phyloP scores from a whole-genome alignment of 2,797 vertebrate species.

The Pseudotriccus pelzelni region DNA sequence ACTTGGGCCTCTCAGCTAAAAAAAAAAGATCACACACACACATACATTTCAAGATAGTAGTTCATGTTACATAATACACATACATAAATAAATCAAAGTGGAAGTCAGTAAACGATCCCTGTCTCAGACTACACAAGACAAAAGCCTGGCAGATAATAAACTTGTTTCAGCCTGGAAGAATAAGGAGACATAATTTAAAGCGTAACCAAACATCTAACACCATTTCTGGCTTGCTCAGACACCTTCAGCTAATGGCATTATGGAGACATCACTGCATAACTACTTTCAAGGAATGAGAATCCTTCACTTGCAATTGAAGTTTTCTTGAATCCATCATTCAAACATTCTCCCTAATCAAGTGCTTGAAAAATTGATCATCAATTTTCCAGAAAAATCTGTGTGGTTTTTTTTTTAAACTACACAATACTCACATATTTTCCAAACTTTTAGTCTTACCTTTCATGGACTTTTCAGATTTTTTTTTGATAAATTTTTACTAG shows the following conservation, averaged over 20 bases:
- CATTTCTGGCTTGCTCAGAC: neutral
- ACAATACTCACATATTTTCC: neutral
- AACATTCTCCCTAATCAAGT: neutral
- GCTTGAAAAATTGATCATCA: neutral
- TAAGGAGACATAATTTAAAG: neutral
- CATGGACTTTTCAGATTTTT: neutral
- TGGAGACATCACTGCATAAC: neutral
- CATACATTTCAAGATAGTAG: neutral
- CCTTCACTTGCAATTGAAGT: neutral
- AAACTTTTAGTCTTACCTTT: neutral
- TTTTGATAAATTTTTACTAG: neutral
- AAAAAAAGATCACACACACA: conserved; percentile 34
- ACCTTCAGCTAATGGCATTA: neutral
- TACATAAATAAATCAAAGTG: neutral
- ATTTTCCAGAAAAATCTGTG: neutral
- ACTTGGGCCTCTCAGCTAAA: conserved; percentile 93
- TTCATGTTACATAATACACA: neutral
- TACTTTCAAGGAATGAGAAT: neutral
- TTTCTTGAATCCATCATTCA: neutral
- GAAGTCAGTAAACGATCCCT: neutral
- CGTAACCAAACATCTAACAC: neutral
- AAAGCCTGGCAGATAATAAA: neutral
- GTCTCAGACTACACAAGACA: neutral
- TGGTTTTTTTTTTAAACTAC: neutral
- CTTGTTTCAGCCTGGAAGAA: neutral